Evolutionary conservation across 1,140 invertebrate genomes (phyloP).

Genomic region (Sinella curviseta): DNA sequence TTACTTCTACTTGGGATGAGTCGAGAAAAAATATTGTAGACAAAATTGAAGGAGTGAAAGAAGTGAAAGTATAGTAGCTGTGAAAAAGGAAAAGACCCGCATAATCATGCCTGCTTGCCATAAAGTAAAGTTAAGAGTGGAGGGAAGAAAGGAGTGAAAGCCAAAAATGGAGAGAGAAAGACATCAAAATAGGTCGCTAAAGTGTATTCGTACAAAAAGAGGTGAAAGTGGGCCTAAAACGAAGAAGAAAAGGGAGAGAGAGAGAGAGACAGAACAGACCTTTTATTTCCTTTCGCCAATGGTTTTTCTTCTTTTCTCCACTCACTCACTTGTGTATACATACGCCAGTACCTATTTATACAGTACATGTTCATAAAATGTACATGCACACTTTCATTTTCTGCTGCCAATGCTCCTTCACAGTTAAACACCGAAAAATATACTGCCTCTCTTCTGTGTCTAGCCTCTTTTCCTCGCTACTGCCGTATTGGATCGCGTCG

Average conservation of each 20-base stretch:
- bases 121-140: no score
- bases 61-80: not conserved
- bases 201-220: not conserved
- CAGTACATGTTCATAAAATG: no score
- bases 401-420: conserved; percentile 11
- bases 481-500: no score
- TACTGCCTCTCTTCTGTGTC: no score
- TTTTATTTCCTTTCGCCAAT: not conserved
- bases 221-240: not conserved
- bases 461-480: no score
- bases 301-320: not conserved
- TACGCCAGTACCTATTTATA: no score
- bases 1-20: no score
- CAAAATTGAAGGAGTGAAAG: no score
- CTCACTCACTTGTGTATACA: no score
- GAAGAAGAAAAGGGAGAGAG: not conserved
- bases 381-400: not conserved
- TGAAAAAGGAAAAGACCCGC: not conserved
- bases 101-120: not conserved
- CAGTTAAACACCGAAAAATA: not conserved
- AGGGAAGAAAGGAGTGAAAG: not conserved
- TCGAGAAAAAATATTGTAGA: no score
- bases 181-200: conserved; percentile 10
- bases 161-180: not conserved
- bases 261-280: no score